These are phyloP conservation scores for Pseudoatta argentina DNA, from an alignment of 1,140 invertebrate species.

Conservation along the genomic window DNA sequence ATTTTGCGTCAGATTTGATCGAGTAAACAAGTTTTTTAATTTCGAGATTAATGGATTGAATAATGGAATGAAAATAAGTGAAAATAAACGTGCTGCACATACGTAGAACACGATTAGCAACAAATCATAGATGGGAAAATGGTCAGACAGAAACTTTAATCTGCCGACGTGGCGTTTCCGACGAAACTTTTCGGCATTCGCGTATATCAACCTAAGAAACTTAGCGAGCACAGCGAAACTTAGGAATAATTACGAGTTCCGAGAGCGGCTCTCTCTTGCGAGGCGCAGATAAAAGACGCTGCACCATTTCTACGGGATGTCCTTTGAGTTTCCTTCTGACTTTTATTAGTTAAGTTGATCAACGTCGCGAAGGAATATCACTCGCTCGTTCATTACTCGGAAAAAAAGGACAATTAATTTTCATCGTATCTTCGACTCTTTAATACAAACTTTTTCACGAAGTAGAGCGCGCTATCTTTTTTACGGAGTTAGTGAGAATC, in stretches of 20 bases:
- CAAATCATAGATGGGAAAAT: constrained; percentile 24
- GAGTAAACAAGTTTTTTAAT: neutral
- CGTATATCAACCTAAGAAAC: constrained; percentile 66
- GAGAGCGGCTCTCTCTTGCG: constrained; percentile 58
- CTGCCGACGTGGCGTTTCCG: constrained; percentile 6
- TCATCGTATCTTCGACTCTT: neutral
- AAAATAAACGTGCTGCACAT: neutral
- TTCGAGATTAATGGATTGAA: neutral
- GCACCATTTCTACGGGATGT: constrained; percentile 16
- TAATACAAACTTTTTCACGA: neutral
- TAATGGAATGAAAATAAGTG: neutral
- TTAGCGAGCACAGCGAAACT: constrained; percentile 49
- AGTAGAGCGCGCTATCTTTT: neutral
- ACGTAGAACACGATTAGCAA: constrained; percentile 23
- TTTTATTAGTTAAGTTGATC: constrained; percentile 71
- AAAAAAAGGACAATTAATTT: constrained; percentile 35
- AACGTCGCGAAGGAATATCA: neutral
- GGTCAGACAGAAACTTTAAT: constrained; percentile 51
- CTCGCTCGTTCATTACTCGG: neutral
- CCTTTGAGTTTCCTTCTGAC: constrained; percentile 33
- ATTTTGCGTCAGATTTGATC: neutral
- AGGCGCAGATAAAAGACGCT: constrained; percentile 68
- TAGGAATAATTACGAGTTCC: constrained; percentile 71
- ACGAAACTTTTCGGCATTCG: constrained; percentile 43
- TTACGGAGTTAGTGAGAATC: neutral